Evolutionary conservation across 2,888 invertebrate genomes (phyloP).

Genomic region (Acrobeloides nanus): DNA sequence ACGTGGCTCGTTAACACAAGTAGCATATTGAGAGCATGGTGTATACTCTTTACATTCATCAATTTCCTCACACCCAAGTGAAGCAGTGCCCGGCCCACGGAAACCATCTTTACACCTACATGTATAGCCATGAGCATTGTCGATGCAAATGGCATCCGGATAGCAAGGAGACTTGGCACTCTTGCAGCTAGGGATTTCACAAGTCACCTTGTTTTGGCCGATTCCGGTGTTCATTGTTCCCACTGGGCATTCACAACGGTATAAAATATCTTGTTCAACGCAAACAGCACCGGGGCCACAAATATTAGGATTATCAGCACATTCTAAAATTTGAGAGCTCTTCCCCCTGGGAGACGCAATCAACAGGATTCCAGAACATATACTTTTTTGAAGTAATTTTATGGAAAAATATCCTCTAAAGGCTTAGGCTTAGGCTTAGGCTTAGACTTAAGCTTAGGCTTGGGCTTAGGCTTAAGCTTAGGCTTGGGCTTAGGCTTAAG

Average conservation of each 20-base stretch:
- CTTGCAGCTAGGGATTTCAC: slow-evolving; percentile 8
- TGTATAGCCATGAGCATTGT: slow-evolving; percentile 5
- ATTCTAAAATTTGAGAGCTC: no score
- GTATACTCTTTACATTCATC: slow-evolving; percentile 12
- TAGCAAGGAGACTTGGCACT: slow-evolving; percentile 5
- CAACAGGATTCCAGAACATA: no score
- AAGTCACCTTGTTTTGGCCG: slow-evolving; percentile 11
- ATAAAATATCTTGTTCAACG: slow-evolving; percentile 9
- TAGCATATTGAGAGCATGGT: slow-evolving; percentile 13
- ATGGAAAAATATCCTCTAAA: no score
- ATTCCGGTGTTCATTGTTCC: slow-evolving; percentile 9
- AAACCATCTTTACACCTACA: slow-evolving; percentile 12
- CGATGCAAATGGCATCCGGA: background rate
- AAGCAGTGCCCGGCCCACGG: slow-evolving; percentile 12
- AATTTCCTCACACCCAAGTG: slow-evolving; percentile 10
- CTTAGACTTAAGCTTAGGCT: no score
- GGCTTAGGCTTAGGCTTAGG: no score
- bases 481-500: no score
- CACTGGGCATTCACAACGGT: slow-evolving; percentile 10
- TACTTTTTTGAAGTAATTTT: no score
- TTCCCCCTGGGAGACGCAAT: no score
- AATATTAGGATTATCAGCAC: slow-evolving; percentile 2
- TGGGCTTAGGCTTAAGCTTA: no score
- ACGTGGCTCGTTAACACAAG: slow-evolving; percentile 13
- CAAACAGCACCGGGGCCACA: slow-evolving; percentile 9